Conservation (phyloP, 2,797 vertebrate species). For the Phalloptychus januarius region DNA sequence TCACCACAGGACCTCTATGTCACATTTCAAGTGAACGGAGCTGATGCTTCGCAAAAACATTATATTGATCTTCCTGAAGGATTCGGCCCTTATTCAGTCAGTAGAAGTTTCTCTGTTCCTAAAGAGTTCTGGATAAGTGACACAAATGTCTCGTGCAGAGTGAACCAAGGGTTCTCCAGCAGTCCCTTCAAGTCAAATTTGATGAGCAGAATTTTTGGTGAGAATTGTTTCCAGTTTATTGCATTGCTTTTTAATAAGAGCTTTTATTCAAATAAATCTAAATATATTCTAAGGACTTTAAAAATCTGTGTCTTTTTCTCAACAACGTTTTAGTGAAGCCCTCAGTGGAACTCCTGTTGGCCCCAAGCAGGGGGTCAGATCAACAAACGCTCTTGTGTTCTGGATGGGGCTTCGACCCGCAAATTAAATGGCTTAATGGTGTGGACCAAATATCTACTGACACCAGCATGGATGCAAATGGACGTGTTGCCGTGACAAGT, state of each 20-base stretch:
- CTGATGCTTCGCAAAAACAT: background rate
- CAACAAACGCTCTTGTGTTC: conserved; percentile 61
- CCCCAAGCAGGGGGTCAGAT: conserved; percentile 24
- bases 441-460: background rate
- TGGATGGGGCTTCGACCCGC: conserved; percentile 62
- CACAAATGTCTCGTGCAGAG: conserved; percentile 56
- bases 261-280: background rate
- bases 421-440: conserved; percentile 60
- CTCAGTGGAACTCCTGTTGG: conserved; percentile 54
- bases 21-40: conserved; percentile 46
- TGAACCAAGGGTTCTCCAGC: conserved; percentile 50
- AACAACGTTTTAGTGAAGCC: conserved; percentile 46
- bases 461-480: conserved; percentile 48
- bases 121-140: fast-evolving
- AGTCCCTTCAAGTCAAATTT: conserved; percentile 9
- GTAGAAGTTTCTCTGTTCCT: conserved; percentile 43
- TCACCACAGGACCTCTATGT: conserved; percentile 59
- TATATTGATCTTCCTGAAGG: conserved; percentile 46
- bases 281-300: too few relatives aligned
- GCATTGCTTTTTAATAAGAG: background rate
- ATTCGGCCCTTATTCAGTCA: conserved; percentile 36
- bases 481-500: conserved; percentile 59
- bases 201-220: conserved; percentile 62
- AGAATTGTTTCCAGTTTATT: conserved; percentile 15
- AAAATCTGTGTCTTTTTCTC: background rate